Evolutionary conservation across 2,113 vertebrate genomes (phyloP), one percentile per base, ranked within the genome.

Genomic region (Coracopsis vasa): DNA sequence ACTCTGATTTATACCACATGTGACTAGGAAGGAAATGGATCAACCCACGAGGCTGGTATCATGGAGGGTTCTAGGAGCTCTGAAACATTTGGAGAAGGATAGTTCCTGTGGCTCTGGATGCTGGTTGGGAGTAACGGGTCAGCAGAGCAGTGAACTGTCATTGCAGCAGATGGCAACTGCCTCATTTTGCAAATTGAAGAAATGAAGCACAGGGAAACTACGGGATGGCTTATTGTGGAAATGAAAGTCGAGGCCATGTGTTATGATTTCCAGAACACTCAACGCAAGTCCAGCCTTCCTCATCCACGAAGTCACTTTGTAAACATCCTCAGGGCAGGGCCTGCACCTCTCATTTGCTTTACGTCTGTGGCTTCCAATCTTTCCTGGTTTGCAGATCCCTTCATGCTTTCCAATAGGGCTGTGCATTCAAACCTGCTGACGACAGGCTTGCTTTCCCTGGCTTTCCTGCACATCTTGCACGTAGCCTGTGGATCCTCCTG

Each of bases 271-370:
- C 75, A 90, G 60, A 84, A 72, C 5, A 7, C 56, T 78, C 50
- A 37, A 53, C 16, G 4, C 50, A 64, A 93, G 90, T 94, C 82
- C 80, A 81, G 88, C 69, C 86, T 90, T 88, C 86, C 48, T 80
- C 72, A 80, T 80, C 90, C 86, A 83, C 19, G 0, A 94, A 94
- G 54, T 71, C 86, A 51, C 47, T 29, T 2, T 61, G 80, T 92
- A 94, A 92, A 94, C n/a, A 73, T 35, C 95, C 92, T 75, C 88
- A 86, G 95, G 94, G 95, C 92, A 96, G 86, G 77, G 92, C 95
- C 61, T 78, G 33, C 73, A 86, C 95, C 88, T 93, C 88, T 84
- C 88, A 80, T 88, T 97, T 92, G 65, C 69, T 90, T 80, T 47
- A 54, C 2, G 14, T 74, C 67, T 86, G 88, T 78, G 89, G 92